Percentiles rank a stretch among this genome's conserved stretches.
phyloP scores from a whole-genome alignment of 2,113 vertebrate genomes.

The Peromyscus leucopus region DNA sequence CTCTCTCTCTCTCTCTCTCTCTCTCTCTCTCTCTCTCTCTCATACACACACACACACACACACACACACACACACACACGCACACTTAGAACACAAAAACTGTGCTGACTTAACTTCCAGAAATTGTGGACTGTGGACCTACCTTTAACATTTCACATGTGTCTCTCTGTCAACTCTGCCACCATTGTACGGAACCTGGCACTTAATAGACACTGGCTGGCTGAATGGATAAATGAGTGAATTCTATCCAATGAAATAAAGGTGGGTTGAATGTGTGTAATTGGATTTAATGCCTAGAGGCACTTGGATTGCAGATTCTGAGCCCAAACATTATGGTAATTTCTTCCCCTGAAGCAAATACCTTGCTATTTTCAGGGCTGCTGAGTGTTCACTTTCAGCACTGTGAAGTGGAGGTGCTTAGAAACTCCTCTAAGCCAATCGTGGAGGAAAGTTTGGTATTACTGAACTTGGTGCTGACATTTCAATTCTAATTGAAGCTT shows the following conservation, averaged over 20 bases:
- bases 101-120: neutral
- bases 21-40: neutral
- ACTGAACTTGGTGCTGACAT: slow-evolving; percentile 48
- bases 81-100: neutral
- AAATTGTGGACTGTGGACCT: neutral
- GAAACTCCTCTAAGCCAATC: slow-evolving; percentile 26
- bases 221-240: slow-evolving; percentile 62
- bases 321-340: slow-evolving; percentile 70
- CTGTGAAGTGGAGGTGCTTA: slow-evolving; percentile 30
- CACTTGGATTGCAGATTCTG: slow-evolving; percentile 50
- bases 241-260: neutral
- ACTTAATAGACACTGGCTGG: slow-evolving; percentile 11
- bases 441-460: slow-evolving; percentile 28
- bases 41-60: neutral
- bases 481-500: slow-evolving; percentile 46
- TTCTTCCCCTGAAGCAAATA: slow-evolving; percentile 48
- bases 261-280: slow-evolving; percentile 54
- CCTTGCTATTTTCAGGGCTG: slow-evolving; percentile 58
- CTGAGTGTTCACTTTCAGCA: slow-evolving; percentile 68
- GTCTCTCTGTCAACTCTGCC: slow-evolving; percentile 2
- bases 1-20: neutral
- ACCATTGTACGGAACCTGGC: neutral
- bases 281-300: slow-evolving; percentile 67
- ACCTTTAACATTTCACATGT: neutral
- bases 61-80: neutral